Percentiles rank a stretch among this genome's conserved stretches.
These are phyloP conservation scores for Bimastos eiseni DNA, from an alignment of 2,888 invertebrate species.

Conservation along the genomic window DNA sequence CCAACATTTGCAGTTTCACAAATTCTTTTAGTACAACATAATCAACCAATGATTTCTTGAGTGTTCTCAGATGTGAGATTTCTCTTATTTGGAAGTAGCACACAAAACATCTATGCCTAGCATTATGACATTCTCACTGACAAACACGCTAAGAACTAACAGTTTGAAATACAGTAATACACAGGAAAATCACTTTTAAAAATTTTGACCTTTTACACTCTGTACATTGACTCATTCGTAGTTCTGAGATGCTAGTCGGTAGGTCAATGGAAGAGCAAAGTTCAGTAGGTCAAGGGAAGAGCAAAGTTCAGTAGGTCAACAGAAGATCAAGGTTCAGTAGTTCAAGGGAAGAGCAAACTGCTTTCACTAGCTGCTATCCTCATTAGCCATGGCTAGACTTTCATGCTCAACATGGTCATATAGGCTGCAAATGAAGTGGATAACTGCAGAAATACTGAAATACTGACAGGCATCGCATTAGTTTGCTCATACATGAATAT, in stretches of 20 bases:
- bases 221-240: too few relatives aligned
- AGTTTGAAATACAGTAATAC: not conserved
- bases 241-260: not conserved
- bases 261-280: not conserved
- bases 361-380: not conserved
- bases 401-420: not conserved
- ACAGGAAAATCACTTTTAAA: not conserved
- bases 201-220: not conserved
- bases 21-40: slow-evolving; percentile 13
- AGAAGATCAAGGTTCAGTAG: not conserved
- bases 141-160: slow-evolving; percentile 6
- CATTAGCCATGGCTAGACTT: not conserved
- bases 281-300: not conserved
- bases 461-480: not conserved
- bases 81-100: slow-evolving; percentile 3
- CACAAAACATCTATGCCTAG: slow-evolving; percentile 1
- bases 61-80: not conserved
- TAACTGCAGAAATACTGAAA: not conserved
- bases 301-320: not conserved
- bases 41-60: not conserved
- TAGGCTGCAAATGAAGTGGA: not conserved
- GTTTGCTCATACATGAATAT: not conserved
- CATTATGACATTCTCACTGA: not conserved
- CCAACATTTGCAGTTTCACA: not conserved
- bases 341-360: not conserved